Conservation (phyloP, 2,113 vertebrate genomes). For the Erpornis zantholeuca region DNA sequence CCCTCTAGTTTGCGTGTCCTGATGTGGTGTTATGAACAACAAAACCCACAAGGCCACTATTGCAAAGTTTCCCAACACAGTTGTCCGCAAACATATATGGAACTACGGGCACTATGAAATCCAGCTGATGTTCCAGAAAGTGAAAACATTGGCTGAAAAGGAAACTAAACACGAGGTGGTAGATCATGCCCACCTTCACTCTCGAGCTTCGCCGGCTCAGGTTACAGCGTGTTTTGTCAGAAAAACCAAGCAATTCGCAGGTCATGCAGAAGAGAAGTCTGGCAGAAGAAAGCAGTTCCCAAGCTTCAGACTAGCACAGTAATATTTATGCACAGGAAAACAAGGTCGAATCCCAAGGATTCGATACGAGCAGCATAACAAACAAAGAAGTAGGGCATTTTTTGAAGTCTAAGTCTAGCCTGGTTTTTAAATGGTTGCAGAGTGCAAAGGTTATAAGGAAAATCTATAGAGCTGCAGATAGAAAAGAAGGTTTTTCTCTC, state of each 20-base stretch:
- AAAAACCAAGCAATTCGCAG: neutral
- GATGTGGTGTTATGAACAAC: fast-evolving
- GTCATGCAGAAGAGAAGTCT: neutral
- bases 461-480: neutral
- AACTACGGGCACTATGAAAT: neutral
- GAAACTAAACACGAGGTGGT: neutral
- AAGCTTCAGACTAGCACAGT: neutral
- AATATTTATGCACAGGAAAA: neutral
- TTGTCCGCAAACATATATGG: neutral
- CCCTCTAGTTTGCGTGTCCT: neutral
- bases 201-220: neutral
- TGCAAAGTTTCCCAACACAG: fast-evolving
- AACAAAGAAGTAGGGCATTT: neutral
- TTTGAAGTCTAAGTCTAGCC: neutral
- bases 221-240: neutral
- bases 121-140: neutral
- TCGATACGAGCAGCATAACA: neutral
- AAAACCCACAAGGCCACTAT: neutral
- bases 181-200: neutral
- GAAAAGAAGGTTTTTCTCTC: neutral
- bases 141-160: neutral
- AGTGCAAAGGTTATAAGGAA: neutral
- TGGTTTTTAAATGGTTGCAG: neutral
- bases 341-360: neutral
- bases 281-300: neutral